Percentiles rank a stretch among this genome's conserved stretches.
Evolutionary conservation across 2,797 vertebrate genomes (phyloP).

Genomic region (Phyllotis vaccarum): DNA sequence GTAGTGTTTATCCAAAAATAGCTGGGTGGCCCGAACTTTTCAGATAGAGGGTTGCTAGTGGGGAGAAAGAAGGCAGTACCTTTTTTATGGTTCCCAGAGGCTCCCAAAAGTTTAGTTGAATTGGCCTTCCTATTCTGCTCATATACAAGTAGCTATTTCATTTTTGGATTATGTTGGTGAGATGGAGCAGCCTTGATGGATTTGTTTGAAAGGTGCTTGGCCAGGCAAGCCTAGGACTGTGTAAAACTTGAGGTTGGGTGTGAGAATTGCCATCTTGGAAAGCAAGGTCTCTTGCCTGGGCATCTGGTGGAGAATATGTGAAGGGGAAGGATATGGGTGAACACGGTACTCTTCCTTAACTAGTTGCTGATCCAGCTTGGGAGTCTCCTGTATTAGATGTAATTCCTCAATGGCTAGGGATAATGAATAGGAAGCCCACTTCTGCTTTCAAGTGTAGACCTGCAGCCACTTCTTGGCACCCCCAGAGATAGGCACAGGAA

Average conservation of each 20-base stretch:
- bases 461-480: not conserved
- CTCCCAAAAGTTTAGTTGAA: not conserved
- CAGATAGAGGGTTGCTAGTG: not conserved
- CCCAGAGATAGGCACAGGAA: not conserved
- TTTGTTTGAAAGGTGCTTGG: slow-evolving; percentile 35
- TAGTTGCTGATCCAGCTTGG: not conserved
- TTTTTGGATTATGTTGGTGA: not conserved
- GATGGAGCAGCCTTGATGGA: not conserved
- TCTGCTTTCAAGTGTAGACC: not conserved
- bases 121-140: not conserved
- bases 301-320: not conserved
- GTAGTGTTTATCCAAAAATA: slow-evolving; percentile 20
- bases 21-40: not conserved
- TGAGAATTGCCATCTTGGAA: not conserved
- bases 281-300: not conserved
- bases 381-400: not conserved
- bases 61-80: not conserved
- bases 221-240: not conserved
- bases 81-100: not conserved
- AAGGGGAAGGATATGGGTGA: not conserved
- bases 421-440: not conserved
- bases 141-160: not conserved
- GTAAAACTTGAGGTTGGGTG: not conserved
- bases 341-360: not conserved
- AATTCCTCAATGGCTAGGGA: not conserved